phyloP scores from a whole-genome alignment of 2,113 vertebrate genomes.

The Corythornis madagascariensis region DNA sequence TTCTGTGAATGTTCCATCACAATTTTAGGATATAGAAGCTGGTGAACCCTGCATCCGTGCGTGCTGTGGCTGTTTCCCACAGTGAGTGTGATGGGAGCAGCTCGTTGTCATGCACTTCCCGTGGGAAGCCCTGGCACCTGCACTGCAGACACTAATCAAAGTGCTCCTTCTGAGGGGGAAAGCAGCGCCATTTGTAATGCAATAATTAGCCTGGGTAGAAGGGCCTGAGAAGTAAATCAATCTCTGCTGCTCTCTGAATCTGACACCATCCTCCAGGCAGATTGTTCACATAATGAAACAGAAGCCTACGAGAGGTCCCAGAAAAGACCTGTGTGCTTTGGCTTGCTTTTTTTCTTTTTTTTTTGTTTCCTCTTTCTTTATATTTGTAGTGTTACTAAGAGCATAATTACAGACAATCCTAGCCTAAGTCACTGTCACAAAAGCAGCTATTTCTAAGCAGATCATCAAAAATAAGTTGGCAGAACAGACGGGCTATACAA shows the following conservation, averaged over 20 bases:
- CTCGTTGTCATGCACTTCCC: conserved; percentile 77
- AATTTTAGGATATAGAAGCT: conserved; percentile 24
- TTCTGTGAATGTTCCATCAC: not conserved
- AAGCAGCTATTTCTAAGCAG: conserved; percentile 54
- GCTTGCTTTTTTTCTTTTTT: conserved; percentile 13
- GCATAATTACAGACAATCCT: conserved; percentile 71
- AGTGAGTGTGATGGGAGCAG: conserved; percentile 56
- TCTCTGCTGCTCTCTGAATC: conserved; percentile 74
- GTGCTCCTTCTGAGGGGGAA: conserved; percentile 75
- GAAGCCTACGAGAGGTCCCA: conserved; percentile 71
- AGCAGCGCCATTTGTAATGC: conserved; percentile 79
- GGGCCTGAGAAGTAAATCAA: conserved; percentile 80
- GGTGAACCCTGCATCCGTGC: not conserved
- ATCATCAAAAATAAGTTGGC: conserved; percentile 63
- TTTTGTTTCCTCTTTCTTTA: conserved; percentile 31
- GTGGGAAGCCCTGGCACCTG: conserved; percentile 73
- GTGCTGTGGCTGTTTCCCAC: conserved; percentile 21
- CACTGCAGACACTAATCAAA: conserved; percentile 77
- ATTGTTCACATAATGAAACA: conserved; percentile 82
- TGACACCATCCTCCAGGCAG: conserved; percentile 76
- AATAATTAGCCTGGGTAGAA: conserved; percentile 80
- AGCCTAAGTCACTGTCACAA: conserved; percentile 59
- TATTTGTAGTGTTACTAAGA: conserved; percentile 67
- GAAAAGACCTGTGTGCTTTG: conserved; percentile 50
- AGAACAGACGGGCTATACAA: conserved; percentile 68